Conservation (phyloP, 2,888 invertebrate species). For the Exocentrus adspersus region DNA sequence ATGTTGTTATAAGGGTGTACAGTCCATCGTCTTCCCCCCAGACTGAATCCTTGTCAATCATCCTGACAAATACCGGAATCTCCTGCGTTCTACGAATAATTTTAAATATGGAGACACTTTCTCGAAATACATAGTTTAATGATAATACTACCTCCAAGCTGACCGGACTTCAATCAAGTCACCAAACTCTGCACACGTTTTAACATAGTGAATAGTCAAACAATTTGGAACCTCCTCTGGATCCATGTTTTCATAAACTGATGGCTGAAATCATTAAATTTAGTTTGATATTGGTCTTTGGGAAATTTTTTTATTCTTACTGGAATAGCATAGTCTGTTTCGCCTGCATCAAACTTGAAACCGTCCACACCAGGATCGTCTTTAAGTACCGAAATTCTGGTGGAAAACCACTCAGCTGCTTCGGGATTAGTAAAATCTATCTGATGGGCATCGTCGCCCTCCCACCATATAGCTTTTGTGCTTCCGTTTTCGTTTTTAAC, state of each 20-base stretch:
- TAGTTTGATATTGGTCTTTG: background rate
- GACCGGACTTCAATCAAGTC: constrained; percentile 66
- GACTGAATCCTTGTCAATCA: constrained; percentile 80
- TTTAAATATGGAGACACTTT: too few species aligned
- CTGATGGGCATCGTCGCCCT: constrained; percentile 67
- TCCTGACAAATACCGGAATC: constrained; percentile 76
- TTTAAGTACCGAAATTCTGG: constrained; percentile 66
- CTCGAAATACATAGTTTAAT: too few species aligned
- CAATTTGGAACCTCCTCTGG: constrained; percentile 68
- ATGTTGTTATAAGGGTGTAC: constrained; percentile 75
- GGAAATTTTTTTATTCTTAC: constrained; percentile 58
- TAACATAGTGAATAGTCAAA: constrained; percentile 68
- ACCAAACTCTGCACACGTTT: constrained; percentile 70
- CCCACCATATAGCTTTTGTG: constrained; percentile 65
- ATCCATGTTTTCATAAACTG: constrained; percentile 61
- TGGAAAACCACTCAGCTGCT: constrained; percentile 70
- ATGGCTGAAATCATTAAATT: constrained; percentile 40
- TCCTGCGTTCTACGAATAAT: constrained; percentile 69
- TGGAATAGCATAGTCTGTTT: constrained; percentile 75
- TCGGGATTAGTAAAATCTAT: constrained; percentile 79
- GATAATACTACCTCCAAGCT: constrained; percentile 68
- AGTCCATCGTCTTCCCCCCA: constrained; percentile 79
- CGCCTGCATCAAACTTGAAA: constrained; percentile 86
- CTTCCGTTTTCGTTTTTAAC: constrained; percentile 65
- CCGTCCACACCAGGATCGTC: constrained; percentile 74